Evolutionary conservation across 2,888 invertebrate species (phyloP).

Genomic region (Drosophila maculinotata): DNA sequence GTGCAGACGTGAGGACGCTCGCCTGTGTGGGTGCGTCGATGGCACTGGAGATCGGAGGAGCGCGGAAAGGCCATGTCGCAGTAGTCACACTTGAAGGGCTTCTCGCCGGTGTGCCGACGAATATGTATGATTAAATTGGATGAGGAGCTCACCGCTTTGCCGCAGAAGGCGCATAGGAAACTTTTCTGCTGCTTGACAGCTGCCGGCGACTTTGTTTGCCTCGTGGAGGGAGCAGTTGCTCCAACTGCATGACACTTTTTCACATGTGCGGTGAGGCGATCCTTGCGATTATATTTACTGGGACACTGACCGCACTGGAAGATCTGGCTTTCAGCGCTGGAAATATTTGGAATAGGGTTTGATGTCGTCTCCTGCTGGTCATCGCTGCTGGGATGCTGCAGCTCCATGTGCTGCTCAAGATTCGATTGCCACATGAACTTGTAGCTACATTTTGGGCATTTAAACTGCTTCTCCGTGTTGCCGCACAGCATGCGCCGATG

Average conservation of each 20-base stretch:
- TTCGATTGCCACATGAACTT: slow-evolving; percentile 84
- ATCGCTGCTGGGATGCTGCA: slow-evolving; percentile 59
- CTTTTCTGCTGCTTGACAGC: slow-evolving; percentile 83
- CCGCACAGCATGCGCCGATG: slow-evolving; percentile 85
- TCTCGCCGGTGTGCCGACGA: slow-evolving; percentile 89
- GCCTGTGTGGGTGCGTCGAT: slow-evolving; percentile 88
- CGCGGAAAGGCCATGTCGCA: slow-evolving; percentile 88
- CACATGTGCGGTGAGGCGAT: slow-evolving; percentile 80
- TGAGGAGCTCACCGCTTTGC: slow-evolving; percentile 87
- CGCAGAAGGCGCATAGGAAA: slow-evolving; percentile 87
- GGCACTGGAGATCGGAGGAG: slow-evolving; percentile 88
- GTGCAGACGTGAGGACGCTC: slow-evolving; percentile 86
- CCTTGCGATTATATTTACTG: slow-evolving; percentile 83
- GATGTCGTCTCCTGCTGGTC: not conserved
- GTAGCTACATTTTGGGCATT: slow-evolving; percentile 78
- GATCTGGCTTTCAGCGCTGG: slow-evolving; percentile 46
- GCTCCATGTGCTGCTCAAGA: slow-evolving; percentile 72
- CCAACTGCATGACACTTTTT: slow-evolving; percentile 73
- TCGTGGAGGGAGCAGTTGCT: not conserved
- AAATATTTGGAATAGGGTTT: not conserved
- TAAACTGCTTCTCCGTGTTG: slow-evolving; percentile 77
- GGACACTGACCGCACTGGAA: slow-evolving; percentile 81
- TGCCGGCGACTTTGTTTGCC: not conserved
- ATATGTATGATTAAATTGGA: slow-evolving; percentile 89
- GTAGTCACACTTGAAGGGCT: slow-evolving; percentile 88